A percentile compares a stretch with the other conserved stretches of the same genome.
These are phyloP conservation scores for Pollenia amentaria DNA, from an alignment of 2,888 invertebrate genomes.

Conservation along the genomic window DNA sequence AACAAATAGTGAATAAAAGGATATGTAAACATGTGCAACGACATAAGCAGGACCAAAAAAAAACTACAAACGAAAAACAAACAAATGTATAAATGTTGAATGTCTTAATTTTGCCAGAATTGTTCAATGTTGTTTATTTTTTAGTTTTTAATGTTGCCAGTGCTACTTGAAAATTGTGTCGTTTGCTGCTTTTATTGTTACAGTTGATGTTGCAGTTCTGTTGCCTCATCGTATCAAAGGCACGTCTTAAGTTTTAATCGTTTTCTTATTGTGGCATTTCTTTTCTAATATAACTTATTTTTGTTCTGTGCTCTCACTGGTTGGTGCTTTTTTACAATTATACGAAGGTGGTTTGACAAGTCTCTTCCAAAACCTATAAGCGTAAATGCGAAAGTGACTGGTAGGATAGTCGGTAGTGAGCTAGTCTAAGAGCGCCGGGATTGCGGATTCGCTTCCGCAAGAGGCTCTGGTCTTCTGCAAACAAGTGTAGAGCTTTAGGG, in stretches of 20 bases:
- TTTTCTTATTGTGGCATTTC: conserved; percentile 67
- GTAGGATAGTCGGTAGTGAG: no score
- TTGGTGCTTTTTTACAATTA: neutral
- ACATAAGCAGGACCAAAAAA: conserved; percentile 9
- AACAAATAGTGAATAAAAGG: conserved; percentile 1
- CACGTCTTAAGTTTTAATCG: conserved; percentile 72
- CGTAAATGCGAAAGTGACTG: no score
- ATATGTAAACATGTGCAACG: conserved; percentile 32
- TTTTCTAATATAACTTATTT: conserved; percentile 37
- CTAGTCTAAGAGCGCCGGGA: no score
- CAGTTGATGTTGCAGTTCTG: conserved; percentile 38
- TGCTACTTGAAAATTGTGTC: conserved; percentile 16
- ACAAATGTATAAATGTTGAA: conserved; percentile 39
- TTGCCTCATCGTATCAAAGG: conserved; percentile 35
- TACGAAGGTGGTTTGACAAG: neutral
- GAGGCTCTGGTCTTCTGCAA: no score
- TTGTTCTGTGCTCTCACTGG: neutral
- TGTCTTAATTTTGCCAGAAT: conserved; percentile 18
- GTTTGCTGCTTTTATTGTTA: conserved; percentile 33
- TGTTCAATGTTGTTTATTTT: neutral
- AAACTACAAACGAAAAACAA: conserved; percentile 38
- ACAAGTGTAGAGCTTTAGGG: no score
- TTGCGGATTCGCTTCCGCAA: no score
- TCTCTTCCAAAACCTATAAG: neutral
- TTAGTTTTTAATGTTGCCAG: conserved; percentile 3